These are phyloP conservation scores for Cassiopea andromeda DNA, from an alignment of 30 jellyfish, hydroid and myxozoan species.

Conservation along the genomic window DNA sequence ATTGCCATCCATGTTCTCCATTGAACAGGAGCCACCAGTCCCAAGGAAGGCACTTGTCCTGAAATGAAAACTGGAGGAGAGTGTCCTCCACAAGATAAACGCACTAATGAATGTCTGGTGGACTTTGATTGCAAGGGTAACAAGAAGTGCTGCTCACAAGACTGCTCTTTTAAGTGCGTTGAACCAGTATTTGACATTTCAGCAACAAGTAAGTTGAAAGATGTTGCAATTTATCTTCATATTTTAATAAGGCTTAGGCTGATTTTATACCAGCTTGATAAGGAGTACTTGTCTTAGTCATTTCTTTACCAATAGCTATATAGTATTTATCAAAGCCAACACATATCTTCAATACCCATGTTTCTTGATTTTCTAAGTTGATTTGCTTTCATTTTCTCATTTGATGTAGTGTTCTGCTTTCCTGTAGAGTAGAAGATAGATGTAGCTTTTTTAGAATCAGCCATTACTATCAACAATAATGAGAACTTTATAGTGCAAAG, in stretches of 20 bases:
- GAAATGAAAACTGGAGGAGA: conserved; percentile 29
- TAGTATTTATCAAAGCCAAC: no score
- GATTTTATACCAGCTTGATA: no score
- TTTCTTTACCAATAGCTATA: no score
- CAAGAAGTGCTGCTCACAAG: conserved; percentile 90
- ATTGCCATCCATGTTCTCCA: background rate
- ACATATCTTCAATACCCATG: no score
- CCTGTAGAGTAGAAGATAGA: no score
- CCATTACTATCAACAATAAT: no score
- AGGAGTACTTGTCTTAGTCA: no score
- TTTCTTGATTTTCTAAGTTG: no score
- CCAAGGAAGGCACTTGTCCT: conserved; percentile 88
- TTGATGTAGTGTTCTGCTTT: no score
- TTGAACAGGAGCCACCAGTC: background rate
- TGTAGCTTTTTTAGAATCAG: no score
- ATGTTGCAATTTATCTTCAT: background rate
- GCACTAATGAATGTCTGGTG: conserved; percentile 63
- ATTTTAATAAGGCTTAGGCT: background rate
- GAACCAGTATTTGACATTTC: conserved; percentile 39
- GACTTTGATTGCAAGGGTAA: conserved; percentile 81
- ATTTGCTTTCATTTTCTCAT: no score
- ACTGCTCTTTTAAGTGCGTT: conserved; percentile 75
- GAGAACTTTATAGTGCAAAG: no score
- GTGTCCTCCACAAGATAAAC: conserved; percentile 57
- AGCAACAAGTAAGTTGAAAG: background rate